Base-by-base conservation (phyloP, 2,113 vertebrate species). In the Dipodomys ordii region DNA sequence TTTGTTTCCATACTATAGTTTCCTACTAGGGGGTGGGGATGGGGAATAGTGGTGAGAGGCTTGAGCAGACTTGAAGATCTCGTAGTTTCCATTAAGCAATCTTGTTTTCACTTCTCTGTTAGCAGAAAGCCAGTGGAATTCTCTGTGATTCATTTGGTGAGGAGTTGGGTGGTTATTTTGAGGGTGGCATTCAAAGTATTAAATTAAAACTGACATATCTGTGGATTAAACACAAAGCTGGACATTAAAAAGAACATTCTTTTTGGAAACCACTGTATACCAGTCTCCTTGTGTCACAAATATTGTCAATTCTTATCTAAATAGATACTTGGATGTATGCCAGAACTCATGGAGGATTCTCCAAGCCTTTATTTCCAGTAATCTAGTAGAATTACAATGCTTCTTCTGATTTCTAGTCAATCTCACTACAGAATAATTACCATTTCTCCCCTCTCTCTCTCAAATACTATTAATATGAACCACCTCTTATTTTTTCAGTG, bases 181-280 rank as follows among this genome's bases (percentile, higher is more conserved):
- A 81, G 57, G 20, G 28, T 30, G 62, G n/a, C 2, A 73, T 22
- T 20, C 12, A 39, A 84, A 67, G 10, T 78, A 65, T 90, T 60
- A 87, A 89, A 91, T 90, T 49, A 87, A 89, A 91, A 87, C 53
- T 57, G 13, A 91, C 22, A 46, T 10, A 25, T 32, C 35, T 87
- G 10, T 35, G 16, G 60, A 68, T n/a, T n/a, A 39, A 64, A 57
- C 57, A 22, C 67, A 87, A 67, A 82, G n/a, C 53, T 92, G 53
- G 20, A 74, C 18, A 93, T 80, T 46, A 89, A 32, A 95, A 83
- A 82, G 62, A 73, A 87, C 39, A 35, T 92, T 90, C 83, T 86
- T 30, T 22, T 46, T 65, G 49, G 69, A 49, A 83, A 93, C 88
- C 22, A 12, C 22, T 93, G 5, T 30, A 76, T 0, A 94, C 18